Percentiles rank a stretch among this genome's conserved stretches.
Conservation (phyloP, 2,797 vertebrate species). For the Enteromius viviparus region DNA sequence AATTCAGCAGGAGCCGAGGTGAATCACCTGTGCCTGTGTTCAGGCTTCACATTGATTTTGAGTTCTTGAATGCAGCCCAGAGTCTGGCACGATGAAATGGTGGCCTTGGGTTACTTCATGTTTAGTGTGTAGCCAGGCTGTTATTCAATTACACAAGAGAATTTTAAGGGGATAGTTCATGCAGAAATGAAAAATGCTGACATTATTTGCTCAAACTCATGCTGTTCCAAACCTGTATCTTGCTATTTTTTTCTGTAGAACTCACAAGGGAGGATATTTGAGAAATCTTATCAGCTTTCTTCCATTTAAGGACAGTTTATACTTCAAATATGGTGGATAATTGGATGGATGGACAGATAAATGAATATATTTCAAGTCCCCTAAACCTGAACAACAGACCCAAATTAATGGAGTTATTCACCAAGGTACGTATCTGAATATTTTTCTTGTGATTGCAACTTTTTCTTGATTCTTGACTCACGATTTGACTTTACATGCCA, state of each 20-base stretch:
- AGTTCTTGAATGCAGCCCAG: neutral
- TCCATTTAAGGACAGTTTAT: too few species aligned
- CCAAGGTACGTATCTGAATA: too few species aligned
- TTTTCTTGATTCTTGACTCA: neutral
- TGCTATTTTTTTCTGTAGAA: neutral
- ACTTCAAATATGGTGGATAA: neutral
- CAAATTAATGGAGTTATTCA: too few species aligned
- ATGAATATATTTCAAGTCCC: neutral
- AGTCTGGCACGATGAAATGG: neutral
- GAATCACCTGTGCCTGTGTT: slow-evolving; percentile 13
- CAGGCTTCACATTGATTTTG: slow-evolving; percentile 16
- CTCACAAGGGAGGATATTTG: neutral
- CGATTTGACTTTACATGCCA: neutral
- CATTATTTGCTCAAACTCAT: neutral
- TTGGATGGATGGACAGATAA: neutral
- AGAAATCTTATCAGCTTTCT: neutral
- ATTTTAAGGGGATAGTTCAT: neutral
- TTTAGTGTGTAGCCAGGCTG: neutral
- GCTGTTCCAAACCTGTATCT: neutral
- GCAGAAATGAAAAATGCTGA: neutral
- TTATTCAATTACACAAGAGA: neutral
- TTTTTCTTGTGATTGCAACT: neutral
- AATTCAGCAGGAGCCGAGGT: slow-evolving; percentile 51
- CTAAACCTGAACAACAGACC: neutral
- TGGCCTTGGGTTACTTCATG: slow-evolving; percentile 8